These are phyloP conservation scores for Nasonia giraulti DNA, from an alignment of 1,140 invertebrate species.

Conservation along the genomic window DNA sequence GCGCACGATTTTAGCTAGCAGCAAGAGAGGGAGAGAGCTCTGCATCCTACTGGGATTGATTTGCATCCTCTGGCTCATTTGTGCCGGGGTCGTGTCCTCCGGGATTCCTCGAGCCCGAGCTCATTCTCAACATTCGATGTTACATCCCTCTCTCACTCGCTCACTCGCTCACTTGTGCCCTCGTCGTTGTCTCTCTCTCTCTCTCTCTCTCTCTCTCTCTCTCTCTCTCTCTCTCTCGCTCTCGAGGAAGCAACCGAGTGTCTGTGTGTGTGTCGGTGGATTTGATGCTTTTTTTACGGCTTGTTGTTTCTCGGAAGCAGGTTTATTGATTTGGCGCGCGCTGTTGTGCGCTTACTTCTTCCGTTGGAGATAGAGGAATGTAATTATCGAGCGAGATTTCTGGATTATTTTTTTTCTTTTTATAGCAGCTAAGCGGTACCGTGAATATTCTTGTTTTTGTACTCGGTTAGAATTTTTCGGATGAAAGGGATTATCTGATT, in stretches of 20 bases:
- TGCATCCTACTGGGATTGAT: constrained; percentile 69
- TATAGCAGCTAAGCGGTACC: too few relatives aligned
- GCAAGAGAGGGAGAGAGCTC: constrained; percentile 35
- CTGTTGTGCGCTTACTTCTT: too few relatives aligned
- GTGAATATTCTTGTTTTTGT: too few relatives aligned
- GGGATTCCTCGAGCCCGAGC: constrained; percentile 55
- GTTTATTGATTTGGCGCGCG: too few relatives aligned
- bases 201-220: constrained; percentile 41
- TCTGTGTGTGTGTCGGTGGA: too few relatives aligned
- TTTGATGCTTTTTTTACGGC: too few relatives aligned
- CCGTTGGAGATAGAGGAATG: too few relatives aligned
- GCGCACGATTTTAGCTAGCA: constrained; percentile 64
- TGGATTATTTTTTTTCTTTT: too few relatives aligned
- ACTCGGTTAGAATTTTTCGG: too few relatives aligned
- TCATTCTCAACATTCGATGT: constrained; percentile 15
- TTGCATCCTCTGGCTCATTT: constrained; percentile 73
- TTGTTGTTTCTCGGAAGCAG: too few relatives aligned
- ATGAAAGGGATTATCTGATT: too few relatives aligned
- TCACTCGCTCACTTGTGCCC: background rate
- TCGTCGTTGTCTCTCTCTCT: background rate
- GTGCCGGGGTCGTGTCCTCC: constrained; percentile 63
- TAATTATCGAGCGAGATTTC: too few relatives aligned
- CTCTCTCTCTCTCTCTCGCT: constrained; percentile 6
- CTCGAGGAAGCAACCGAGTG: background rate
- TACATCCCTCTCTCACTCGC: background rate